Conservation (phyloP, 2,888 invertebrate species). For the Lamproptera curius region DNA sequence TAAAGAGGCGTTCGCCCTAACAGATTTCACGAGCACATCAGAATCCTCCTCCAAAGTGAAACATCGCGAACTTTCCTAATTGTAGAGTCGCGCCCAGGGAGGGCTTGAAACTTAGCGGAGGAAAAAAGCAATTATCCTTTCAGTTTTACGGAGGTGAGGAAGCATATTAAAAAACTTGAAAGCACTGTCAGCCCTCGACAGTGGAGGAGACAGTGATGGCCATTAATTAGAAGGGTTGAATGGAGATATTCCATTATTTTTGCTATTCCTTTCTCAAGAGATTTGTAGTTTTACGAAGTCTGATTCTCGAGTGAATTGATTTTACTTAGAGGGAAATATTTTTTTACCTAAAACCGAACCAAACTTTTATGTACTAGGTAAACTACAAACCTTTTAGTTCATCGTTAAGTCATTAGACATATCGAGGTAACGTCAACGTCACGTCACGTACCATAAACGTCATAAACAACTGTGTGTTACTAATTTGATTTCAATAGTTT, state of each 20-base stretch:
- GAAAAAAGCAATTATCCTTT: constrained; percentile 73
- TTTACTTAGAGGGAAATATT: no score
- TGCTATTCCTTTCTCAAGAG: constrained; percentile 36
- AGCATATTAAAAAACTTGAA: constrained; percentile 77
- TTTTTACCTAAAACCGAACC: no score
- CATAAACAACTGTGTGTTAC: no score
- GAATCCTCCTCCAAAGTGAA: constrained; percentile 36
- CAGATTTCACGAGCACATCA: constrained; percentile 18
- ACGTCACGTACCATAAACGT: no score
- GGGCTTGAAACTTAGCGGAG: constrained; percentile 50
- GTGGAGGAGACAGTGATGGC: constrained; percentile 75
- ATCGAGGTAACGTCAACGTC: no score
- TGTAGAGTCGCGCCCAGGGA: constrained; percentile 54
- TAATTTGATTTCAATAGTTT: no score
- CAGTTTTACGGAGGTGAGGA: constrained; percentile 72
- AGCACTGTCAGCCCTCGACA: constrained; percentile 67
- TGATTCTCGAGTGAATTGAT: no score
- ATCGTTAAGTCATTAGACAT: no score
- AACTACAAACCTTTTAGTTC: no score
- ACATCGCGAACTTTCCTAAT: constrained; percentile 53
- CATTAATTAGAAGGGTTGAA: constrained; percentile 77
- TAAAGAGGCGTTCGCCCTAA: constrained; percentile 3
- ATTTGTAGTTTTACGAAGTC: no score
- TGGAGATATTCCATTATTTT: constrained; percentile 75
- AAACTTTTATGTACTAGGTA: no score